Conservation (phyloP, 2,888 invertebrate species). For the Pelosia muscerda region DNA sequence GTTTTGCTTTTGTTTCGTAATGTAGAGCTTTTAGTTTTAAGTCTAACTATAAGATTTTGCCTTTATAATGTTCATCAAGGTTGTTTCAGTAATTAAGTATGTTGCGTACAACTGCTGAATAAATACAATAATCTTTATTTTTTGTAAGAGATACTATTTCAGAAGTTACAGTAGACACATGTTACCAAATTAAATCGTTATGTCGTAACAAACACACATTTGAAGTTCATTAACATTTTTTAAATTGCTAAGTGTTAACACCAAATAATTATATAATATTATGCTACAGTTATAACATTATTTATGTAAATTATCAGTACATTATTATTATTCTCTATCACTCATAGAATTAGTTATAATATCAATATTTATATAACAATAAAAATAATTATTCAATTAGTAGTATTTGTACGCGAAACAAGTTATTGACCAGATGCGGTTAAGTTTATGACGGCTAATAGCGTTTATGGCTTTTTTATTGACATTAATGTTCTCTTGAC, state of each 20-base stretch:
- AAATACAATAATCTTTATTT: background rate
- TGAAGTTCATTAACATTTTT: background rate
- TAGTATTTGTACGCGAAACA: slow-evolving; percentile 79
- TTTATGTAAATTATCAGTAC: background rate
- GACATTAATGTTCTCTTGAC: slow-evolving; percentile 85
- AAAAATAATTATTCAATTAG: slow-evolving; percentile 74
- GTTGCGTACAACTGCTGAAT: background rate
- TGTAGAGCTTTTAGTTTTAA: background rate
- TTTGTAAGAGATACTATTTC: background rate
- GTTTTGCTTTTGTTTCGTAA: background rate
- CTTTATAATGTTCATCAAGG: background rate
- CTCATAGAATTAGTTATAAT: slow-evolving; percentile 30
- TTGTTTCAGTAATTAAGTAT: background rate
- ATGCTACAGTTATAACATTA: background rate
- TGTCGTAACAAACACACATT: background rate
- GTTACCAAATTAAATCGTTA: background rate
- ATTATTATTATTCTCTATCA: slow-evolving; percentile 4
- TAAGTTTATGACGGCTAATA: slow-evolving; percentile 85
- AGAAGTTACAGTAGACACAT: background rate
- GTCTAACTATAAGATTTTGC: background rate
- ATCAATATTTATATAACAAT: slow-evolving; percentile 41
- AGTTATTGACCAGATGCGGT: slow-evolving; percentile 84
- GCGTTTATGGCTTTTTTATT: slow-evolving; percentile 86
- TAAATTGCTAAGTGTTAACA: slow-evolving; percentile 4
- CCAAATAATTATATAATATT: background rate